These are phyloP conservation scores for Keiferia lycopersicella DNA, from an alignment of 2,888 invertebrate genomes.

Conservation along the genomic window DNA sequence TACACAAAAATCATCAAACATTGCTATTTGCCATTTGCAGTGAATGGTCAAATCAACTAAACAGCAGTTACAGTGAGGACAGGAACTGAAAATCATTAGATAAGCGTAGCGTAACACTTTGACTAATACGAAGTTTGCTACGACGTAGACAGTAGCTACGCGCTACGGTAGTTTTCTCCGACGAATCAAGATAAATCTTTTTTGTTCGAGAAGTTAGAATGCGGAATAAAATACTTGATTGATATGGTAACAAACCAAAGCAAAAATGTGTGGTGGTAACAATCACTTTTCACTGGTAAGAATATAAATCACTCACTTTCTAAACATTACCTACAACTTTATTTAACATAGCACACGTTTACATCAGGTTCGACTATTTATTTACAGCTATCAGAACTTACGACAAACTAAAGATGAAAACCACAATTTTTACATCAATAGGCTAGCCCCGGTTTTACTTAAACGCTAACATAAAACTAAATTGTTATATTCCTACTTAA, in stretches of 20 bases:
- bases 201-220: not conserved
- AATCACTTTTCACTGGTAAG: slow-evolving; percentile 12
- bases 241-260: slow-evolving; percentile 40
- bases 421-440: slow-evolving; percentile 11
- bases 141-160: not conserved
- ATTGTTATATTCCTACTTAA: slow-evolving; percentile 20
- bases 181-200: not conserved
- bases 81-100: slow-evolving; percentile 1
- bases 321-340: not conserved
- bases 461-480: not conserved
- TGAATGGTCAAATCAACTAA: too few species aligned
- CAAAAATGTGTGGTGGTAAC: slow-evolving; percentile 36
- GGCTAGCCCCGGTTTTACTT: slow-evolving; percentile 14
- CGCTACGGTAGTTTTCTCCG: not conserved
- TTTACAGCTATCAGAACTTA: slow-evolving; percentile 5
- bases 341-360: slow-evolving; percentile 11
- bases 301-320: slow-evolving; percentile 10
- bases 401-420: slow-evolving; percentile 6
- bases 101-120: slow-evolving; percentile 8
- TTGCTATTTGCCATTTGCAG: too few species aligned
- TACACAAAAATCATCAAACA: not conserved
- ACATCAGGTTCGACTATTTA: not conserved
- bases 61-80: not conserved
- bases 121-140: not conserved
- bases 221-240: slow-evolving; percentile 16